phyloP scores from a whole-genome alignment of 2,797 vertebrate genomes.

The Silurus lanzhouensis region DNA sequence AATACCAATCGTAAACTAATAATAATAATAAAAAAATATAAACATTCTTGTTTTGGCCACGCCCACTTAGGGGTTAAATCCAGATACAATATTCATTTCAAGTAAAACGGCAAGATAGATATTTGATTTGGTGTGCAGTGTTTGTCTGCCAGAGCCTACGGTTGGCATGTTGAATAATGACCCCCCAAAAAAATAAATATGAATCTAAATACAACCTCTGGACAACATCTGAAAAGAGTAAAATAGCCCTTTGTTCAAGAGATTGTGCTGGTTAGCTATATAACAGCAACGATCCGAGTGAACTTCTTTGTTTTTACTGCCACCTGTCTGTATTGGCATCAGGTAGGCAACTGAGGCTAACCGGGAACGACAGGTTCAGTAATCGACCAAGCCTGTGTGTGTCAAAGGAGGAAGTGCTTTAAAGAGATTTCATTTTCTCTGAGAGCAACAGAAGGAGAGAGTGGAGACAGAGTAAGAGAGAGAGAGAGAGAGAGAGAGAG shows the following conservation, averaged over 20 bases:
- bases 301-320: not conserved
- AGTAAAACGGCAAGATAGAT: not conserved
- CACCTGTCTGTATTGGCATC: not conserved
- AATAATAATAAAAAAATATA: not conserved
- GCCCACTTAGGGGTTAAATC: not conserved
- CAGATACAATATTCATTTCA: not conserved
- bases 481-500: constrained; percentile 63
- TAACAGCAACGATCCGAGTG: not conserved
- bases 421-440: constrained; percentile 50
- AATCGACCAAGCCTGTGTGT: constrained; percentile 50
- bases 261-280: constrained; percentile 24
- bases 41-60: not conserved
- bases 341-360: constrained; percentile 38
- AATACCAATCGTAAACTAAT: not conserved
- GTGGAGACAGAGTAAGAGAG: constrained; percentile 51
- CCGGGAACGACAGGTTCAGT: constrained; percentile 42
- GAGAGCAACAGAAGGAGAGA: constrained; percentile 52
- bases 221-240: not conserved
- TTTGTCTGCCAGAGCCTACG: not conserved
- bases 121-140: not conserved
- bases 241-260: not conserved
- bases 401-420: constrained; percentile 46
- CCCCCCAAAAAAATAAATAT: not conserved
- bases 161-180: not conserved
- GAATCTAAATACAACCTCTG: not conserved